Evolutionary conservation across 2,113 vertebrate genomes (phyloP), one percentile per base, ranked within the genome.

Genomic region (Notiomystis cincta): DNA sequence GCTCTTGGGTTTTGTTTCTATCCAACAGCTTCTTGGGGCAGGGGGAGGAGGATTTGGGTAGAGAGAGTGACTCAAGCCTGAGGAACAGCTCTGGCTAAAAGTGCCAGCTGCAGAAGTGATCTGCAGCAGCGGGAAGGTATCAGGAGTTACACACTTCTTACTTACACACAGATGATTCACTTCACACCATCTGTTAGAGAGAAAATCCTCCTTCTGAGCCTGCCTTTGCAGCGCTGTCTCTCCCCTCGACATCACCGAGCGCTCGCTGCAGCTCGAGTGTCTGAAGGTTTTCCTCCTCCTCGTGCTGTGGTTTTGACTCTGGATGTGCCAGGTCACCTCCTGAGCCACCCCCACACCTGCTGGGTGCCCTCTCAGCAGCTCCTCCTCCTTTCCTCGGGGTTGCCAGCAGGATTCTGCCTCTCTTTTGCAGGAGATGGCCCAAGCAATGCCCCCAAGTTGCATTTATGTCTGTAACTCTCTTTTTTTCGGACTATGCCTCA

Each of bases 141-240:
- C 93, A 77, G 93, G 83, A 96, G 94, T 79, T 95, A 79, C 28
- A 30, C 81, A 67, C 94, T 93, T 89, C 66, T 82, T 82, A 60
- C 94, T 95, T 89, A 89, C 94, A 95, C 94, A 89, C 91, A 95
- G 93, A 96, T 96, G 95, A 97, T 93, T 97, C 96, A 97, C 60
- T 95, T 96, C 89, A 37, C 94, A 94, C 96, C 95, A 96, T 97
- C 96, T 97, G 96, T 19, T 81, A 37, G 53, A 24, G 65, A 95
- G 96, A 95, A 96, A 96, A 96, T 89, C 96, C 94, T 95, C 93
- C 91, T 95, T 48, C 87, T 60, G 87, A 95, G 89, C 47, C 71
- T 76, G 45, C 73, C 83, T 87, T 75, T 71, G 87, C 89, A 81
- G 19, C 1, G 5, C 17, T 0, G 12, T 48, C 93, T 84, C 87